phyloP scores from a whole-genome alignment of 2,113 vertebrate genomes.

The Dissostichus mawsoni region DNA sequence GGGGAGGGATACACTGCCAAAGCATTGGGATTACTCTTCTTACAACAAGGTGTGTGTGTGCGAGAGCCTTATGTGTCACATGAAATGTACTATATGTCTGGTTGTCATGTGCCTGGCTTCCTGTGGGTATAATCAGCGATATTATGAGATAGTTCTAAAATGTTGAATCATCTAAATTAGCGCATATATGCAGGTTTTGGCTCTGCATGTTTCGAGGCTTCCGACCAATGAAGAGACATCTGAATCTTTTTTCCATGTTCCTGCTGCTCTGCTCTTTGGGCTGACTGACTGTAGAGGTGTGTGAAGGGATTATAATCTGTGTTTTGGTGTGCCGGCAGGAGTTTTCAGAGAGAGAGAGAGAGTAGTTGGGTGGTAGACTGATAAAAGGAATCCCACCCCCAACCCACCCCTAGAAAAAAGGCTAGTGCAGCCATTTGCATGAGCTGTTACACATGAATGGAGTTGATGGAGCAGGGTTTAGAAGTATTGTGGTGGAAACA shows the following conservation, averaged over 20 bases:
- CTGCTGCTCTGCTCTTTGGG: background rate
- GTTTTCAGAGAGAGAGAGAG: conserved; percentile 46
- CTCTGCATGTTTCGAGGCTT: background rate
- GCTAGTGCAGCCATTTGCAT: conserved; percentile 83
- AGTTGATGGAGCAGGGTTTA: conserved; percentile 84
- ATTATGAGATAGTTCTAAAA: background rate
- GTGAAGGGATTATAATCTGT: conserved; percentile 49
- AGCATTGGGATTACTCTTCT: conserved; percentile 4
- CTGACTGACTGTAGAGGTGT: conserved; percentile 15
- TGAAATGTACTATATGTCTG: background rate
- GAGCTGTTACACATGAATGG: conserved; percentile 87
- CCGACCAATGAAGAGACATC: background rate
- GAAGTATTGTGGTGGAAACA: conserved; percentile 87
- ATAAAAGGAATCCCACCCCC: conserved; percentile 58
- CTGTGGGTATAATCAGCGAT: conserved; percentile 22
- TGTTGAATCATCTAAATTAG: background rate
- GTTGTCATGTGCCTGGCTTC: conserved; percentile 13
- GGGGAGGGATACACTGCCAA: background rate
- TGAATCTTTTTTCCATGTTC: background rate
- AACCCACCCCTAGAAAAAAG: conserved; percentile 54
- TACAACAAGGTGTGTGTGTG: background rate
- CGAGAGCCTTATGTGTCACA: conserved; percentile 8
- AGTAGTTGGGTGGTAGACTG: conserved; percentile 59
- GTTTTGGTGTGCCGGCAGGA: conserved; percentile 38
- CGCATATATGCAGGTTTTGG: background rate